Evolutionary conservation across 2,797 vertebrate genomes (phyloP).

Genomic region (Siniperca scherzeri): DNA sequence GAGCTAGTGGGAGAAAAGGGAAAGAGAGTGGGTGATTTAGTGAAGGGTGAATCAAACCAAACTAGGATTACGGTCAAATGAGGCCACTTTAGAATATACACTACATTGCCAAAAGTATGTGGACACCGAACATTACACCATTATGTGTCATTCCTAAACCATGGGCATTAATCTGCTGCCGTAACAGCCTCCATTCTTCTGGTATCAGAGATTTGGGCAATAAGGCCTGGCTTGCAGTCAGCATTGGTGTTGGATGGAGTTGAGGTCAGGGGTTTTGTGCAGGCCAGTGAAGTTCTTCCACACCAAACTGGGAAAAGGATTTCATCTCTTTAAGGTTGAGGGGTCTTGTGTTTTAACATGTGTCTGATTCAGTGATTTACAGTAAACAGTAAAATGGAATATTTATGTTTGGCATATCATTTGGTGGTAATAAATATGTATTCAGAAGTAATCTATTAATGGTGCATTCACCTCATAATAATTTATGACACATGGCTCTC

Average conservation of each 20-base stretch:
- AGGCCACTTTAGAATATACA: constrained; percentile 46
- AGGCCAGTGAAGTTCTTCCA: neutral
- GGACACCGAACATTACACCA: neutral
- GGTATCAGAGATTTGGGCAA: neutral
- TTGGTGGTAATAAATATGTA: neutral
- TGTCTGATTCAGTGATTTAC: neutral
- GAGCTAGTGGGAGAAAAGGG: constrained; percentile 38
- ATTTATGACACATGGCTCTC: neutral
- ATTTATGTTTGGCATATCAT: neutral
- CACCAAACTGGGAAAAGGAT: neutral
- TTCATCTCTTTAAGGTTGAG: neutral
- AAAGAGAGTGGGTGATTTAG: constrained; percentile 47
- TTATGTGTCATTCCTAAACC: neutral
- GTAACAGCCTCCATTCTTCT: neutral
- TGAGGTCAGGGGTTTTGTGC: constrained; percentile 15
- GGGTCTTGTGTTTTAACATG: neutral
- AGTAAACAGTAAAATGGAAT: neutral
- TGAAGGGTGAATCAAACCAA: constrained; percentile 48
- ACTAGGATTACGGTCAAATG: constrained; percentile 46
- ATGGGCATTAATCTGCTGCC: neutral
- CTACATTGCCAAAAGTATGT: constrained; percentile 36
- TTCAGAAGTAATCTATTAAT: neutral
- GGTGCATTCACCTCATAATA: neutral
- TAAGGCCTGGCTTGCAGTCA: too few relatives aligned
- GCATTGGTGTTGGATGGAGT: neutral